phyloP scores from a whole-genome alignment of 92 coral and sea anemone species.

The Parazoanthus darwini region DNA sequence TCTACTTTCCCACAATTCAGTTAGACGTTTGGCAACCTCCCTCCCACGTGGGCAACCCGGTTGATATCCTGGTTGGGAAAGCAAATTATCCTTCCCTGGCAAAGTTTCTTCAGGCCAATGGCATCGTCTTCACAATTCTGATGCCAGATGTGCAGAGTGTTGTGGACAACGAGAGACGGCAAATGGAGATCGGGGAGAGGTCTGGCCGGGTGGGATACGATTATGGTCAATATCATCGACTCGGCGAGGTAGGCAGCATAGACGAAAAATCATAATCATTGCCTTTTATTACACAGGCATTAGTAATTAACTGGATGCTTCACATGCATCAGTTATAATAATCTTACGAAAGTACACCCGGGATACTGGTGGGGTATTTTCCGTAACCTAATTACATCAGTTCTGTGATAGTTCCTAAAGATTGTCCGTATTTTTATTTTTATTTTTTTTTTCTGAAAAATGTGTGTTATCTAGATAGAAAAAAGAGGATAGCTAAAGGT shows the following conservation, averaged over 20 bases:
- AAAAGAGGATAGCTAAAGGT: no score
- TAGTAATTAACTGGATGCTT: no score
- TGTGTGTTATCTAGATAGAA: no score
- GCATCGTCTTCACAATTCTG: slow-evolving; percentile 56
- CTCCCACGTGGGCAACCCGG: slow-evolving; percentile 65
- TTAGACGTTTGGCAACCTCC: slow-evolving; percentile 93
- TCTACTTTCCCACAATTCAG: slow-evolving; percentile 8
- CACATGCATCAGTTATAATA: no score
- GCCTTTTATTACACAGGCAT: no score
- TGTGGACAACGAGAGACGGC: slow-evolving; percentile 62
- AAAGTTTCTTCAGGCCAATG: slow-evolving; percentile 51
- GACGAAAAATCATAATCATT: no score
- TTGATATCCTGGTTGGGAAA: slow-evolving; percentile 70
- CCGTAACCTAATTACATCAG: no score
- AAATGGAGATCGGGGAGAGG: slow-evolving; percentile 21
- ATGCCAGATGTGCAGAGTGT: slow-evolving; percentile 72
- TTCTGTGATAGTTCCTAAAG: no score
- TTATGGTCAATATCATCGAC: slow-evolving; percentile 63
- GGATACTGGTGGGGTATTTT: no score
- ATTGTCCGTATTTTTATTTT: no score
- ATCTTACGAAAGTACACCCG: no score
- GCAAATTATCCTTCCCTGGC: slow-evolving; percentile 55
- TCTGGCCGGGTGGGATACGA: slow-evolving; percentile 47
- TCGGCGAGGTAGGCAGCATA: slow-evolving; percentile 45
- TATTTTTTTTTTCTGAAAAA: no score